Evolutionary conservation across 1,140 invertebrate species (phyloP).

Genomic region (Microplitis demolitor): DNA sequence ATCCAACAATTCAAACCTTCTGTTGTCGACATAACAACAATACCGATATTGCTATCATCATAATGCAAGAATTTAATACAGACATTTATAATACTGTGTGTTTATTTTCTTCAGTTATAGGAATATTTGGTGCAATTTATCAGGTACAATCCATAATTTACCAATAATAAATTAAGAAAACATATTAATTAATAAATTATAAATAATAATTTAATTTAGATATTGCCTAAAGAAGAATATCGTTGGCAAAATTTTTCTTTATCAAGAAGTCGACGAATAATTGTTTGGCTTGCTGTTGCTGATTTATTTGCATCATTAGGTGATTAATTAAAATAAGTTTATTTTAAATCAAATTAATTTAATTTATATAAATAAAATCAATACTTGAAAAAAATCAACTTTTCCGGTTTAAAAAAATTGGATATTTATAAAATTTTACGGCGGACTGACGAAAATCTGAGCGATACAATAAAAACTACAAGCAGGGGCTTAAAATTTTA

Average conservation of each 20-base stretch:
- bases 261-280: conserved; percentile 70
- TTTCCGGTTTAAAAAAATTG: no score
- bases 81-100: conserved; percentile 74
- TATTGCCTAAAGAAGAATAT: conserved; percentile 60
- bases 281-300: conserved; percentile 77
- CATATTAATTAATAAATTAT: no score
- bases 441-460: no score
- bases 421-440: no score
- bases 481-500: no score
- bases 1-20: conserved; percentile 81
- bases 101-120: conserved; percentile 72
- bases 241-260: conserved; percentile 65
- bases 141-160: conserved; percentile 63
- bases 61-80: conserved; percentile 73
- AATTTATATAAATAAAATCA: no score
- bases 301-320: conserved; percentile 78
- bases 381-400: no score
- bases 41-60: conserved; percentile 65
- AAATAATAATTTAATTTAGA: conserved; percentile 43
- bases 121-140: conserved; percentile 75
- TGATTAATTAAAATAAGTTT: conserved; percentile 49
- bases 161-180: not conserved
- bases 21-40: conserved; percentile 73
- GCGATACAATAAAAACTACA: no score
- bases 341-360: conserved; percentile 30